phyloP scores from a whole-genome alignment of 2,888 invertebrate species.

The Phrixothrix hirtus region DNA sequence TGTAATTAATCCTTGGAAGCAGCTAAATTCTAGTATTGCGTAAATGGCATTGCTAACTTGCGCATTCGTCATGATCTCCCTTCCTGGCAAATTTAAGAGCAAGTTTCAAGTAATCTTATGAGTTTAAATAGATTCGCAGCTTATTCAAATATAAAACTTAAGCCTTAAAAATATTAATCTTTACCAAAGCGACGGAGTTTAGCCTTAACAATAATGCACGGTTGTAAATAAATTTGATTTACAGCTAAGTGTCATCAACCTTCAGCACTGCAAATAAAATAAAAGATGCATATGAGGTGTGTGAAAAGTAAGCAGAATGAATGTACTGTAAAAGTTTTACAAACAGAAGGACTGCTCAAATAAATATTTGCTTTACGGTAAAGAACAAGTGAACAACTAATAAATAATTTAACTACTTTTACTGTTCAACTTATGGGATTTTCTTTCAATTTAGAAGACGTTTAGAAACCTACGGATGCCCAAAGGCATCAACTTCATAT shows the following conservation, averaged over 20 bases:
- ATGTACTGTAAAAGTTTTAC: too few relatives aligned
- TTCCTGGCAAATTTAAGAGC: too few relatives aligned
- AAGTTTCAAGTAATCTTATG: neutral
- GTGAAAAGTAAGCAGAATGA: too few relatives aligned
- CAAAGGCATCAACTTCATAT: neutral
- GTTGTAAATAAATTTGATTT: conserved; percentile 2
- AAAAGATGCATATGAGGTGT: too few relatives aligned
- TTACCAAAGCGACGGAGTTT: too few relatives aligned
- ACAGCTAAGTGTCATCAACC: conserved; percentile 1
- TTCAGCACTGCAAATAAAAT: neutral
- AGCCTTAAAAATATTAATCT: neutral
- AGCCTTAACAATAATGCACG: neutral
- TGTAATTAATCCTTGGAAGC: too few relatives aligned
- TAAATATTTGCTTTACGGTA: neutral
- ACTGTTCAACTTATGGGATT: neutral
- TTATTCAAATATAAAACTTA: too few relatives aligned
- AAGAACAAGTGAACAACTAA: neutral
- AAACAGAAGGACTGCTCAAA: neutral
- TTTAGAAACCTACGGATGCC: neutral
- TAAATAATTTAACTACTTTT: neutral
- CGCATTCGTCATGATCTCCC: too few relatives aligned
- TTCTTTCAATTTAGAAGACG: neutral
- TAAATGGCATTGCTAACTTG: too few relatives aligned
- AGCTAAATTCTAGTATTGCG: too few relatives aligned
- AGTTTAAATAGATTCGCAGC: conserved; percentile 1